Evolutionary conservation across 2,797 vertebrate genomes (phyloP).

Genomic region (Spizella passerina): DNA sequence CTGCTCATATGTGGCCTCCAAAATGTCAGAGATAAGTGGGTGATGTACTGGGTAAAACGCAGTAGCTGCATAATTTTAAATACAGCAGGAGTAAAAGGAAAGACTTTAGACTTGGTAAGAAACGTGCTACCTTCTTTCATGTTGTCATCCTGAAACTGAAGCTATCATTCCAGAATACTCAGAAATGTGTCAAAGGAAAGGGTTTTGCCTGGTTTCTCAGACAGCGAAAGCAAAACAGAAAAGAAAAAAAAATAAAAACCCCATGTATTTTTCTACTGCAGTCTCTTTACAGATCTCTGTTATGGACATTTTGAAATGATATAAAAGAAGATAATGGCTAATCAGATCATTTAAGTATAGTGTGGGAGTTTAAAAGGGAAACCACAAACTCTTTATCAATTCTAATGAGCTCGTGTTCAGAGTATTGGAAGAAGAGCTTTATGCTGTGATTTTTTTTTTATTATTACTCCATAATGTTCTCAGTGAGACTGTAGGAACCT

Average conservation of each 20-base stretch:
- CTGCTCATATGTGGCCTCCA: not conserved
- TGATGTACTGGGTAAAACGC: not conserved
- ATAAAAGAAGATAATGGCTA: conserved; percentile 24
- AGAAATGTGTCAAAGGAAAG: conserved; percentile 52
- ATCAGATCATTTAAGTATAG: conserved; percentile 28
- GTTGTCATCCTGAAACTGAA: conserved; percentile 60
- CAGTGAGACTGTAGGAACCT: not conserved
- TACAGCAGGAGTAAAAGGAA: not conserved
- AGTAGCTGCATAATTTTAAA: not conserved
- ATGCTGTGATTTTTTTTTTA: not conserved
- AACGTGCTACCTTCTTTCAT: not conserved
- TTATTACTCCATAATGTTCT: not conserved
- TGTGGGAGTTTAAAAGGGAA: conserved; percentile 52
- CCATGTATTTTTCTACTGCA: not conserved
- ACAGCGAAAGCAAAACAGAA: conserved; percentile 37
- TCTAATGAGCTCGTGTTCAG: not conserved
- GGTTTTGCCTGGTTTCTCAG: conserved; percentile 49
- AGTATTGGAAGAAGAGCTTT: conserved; percentile 12
- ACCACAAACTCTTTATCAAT: conserved; percentile 44
- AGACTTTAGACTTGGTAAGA: not conserved
- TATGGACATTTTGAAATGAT: conserved; percentile 36
- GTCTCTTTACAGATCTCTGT: not conserved
- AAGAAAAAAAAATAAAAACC: not conserved
- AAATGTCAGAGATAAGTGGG: not conserved
- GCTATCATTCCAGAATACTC: conserved; percentile 40